Percentiles rank a stretch among this genome's conserved stretches.
Conservation (phyloP, 2,797 vertebrate genomes). For the Macroramphosus scolopax region DNA sequence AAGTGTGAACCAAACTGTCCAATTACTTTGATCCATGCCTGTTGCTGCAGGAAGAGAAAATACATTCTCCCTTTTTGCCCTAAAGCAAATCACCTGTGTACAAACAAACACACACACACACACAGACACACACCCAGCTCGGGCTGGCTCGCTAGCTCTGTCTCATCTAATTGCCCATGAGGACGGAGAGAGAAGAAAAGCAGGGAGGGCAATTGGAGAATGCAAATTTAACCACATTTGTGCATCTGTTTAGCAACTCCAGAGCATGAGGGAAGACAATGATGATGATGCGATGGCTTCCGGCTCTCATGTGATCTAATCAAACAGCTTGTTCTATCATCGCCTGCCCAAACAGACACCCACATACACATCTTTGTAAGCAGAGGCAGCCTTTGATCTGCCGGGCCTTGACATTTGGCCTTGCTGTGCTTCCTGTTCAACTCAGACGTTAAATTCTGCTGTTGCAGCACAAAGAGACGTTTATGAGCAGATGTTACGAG, state of each 20-base stretch:
- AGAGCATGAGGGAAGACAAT: conserved; percentile 25
- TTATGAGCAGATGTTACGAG: conserved; percentile 51
- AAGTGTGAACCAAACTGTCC: conserved; percentile 58
- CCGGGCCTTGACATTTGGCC: conserved; percentile 19
- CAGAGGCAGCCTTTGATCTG: conserved; percentile 17
- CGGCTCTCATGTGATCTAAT: conserved; percentile 33
- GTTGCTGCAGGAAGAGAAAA: conserved; percentile 44
- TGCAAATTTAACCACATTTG: conserved; percentile 51
- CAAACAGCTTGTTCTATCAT: conserved; percentile 32
- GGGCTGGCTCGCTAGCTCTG: conserved; percentile 34
- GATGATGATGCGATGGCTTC: conserved; percentile 8
- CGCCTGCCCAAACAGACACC: conserved; percentile 5
- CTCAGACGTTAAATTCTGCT: conserved; percentile 41
- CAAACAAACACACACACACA: conserved; percentile 8
- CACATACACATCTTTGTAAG: too few relatives aligned
- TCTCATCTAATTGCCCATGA: conserved; percentile 50
- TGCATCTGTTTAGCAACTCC: conserved; percentile 46
- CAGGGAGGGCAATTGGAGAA: conserved; percentile 24
- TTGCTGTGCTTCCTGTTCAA: conserved; percentile 27
- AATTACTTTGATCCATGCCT: conserved; percentile 66
- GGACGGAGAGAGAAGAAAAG: conserved; percentile 31
- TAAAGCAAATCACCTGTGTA: conserved; percentile 44
- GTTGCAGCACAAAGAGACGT: conserved; percentile 46
- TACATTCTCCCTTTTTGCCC: conserved; percentile 38
- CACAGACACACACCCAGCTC: conserved; percentile 7